Evolutionary conservation across 2,797 vertebrate genomes (phyloP), one percentile per base, ranked within the genome.

Genomic region (Oophaga sylvatica): DNA sequence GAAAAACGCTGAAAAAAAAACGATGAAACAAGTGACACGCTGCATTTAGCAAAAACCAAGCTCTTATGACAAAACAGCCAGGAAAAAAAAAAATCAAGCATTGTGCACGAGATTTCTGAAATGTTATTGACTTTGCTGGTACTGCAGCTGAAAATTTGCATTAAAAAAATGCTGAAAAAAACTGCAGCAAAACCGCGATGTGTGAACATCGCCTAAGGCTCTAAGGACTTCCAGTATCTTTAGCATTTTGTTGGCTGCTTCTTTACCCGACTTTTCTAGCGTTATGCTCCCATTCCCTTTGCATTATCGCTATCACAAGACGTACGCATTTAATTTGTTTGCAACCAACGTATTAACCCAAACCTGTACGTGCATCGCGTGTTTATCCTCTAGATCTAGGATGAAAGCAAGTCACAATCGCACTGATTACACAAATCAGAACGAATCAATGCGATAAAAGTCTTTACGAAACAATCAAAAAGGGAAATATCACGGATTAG

Each of bases 301-400:
- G n/a, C 65, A 67, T 67, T 29, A 67, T 2, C 4, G 65, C 26
- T 67, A 12, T 67, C 63, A 67, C n/a, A 67, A 26, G 11, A 68
- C 29, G 29, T 29, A 16, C 29, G 67, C 29, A 70, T 35, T 1
- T 70, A 70, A 70, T 35, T 31, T 70, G 31, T 45, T 73, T 73
- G 20, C 71, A 20, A 73, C 71, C 41, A 73, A 45, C 71, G 22
- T 73, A 57, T 78, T 78, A 57, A 59, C 48, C 22, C 48, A 71
- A 41, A n/a, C 53, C 53, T 81, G n/a, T 59, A 83, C 70, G 19
- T 71, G 16, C 15, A 22, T 83, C 1, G 31, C 56, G 13, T 71
- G 81, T 71, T 83, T 83, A 83, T 71, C 81, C 82, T 84, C 75
- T 75, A 20, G 26, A 13, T 41, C 13, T 83, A 20, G n/a, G 59